A percentile compares a stretch with the other conserved stretches of the same genome.
Conservation (phyloP, 2,888 invertebrate genomes). For the Ophraella communa region DNA sequence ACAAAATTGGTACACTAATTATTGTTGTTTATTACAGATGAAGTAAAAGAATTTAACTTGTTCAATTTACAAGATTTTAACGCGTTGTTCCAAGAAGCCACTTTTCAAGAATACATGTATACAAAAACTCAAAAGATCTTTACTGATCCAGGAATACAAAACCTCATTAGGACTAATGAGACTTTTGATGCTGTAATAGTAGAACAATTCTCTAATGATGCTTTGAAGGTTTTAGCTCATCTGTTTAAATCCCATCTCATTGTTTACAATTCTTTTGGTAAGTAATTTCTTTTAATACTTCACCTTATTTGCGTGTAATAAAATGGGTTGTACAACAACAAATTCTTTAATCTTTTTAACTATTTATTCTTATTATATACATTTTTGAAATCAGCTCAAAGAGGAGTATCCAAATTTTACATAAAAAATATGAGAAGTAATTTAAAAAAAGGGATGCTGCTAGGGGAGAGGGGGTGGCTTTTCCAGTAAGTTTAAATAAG, state of each 20-base stretch:
- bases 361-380: too few relatives aligned
- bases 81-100: slow-evolving; percentile 6
- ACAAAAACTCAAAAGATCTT: slow-evolving; percentile 39
- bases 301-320: too few relatives aligned
- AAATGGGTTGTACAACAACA: too few relatives aligned
- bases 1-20: too few relatives aligned
- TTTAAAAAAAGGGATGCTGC: too few relatives aligned
- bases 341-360: too few relatives aligned
- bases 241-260: slow-evolving; percentile 55
- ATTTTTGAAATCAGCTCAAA: too few relatives aligned
- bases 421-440: too few relatives aligned
- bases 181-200: slow-evolving; percentile 59
- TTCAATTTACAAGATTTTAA: slow-evolving; percentile 8
- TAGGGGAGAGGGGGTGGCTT: too few relatives aligned
- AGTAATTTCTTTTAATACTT: too few relatives aligned
- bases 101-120: slow-evolving; percentile 30
- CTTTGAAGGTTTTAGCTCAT: slow-evolving; percentile 56
- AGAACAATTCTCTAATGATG: slow-evolving; percentile 63
- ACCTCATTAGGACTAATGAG: slow-evolving; percentile 50
- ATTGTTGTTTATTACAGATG: slow-evolving; percentile 12
- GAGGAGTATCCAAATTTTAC: too few relatives aligned
- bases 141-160: slow-evolving; percentile 44
- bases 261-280: slow-evolving; percentile 56
- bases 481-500: too few relatives aligned
- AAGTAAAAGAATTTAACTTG: slow-evolving; percentile 10